Base-by-base conservation (phyloP, 2,888 invertebrate genomes). In the Oligia fasciuncula region DNA sequence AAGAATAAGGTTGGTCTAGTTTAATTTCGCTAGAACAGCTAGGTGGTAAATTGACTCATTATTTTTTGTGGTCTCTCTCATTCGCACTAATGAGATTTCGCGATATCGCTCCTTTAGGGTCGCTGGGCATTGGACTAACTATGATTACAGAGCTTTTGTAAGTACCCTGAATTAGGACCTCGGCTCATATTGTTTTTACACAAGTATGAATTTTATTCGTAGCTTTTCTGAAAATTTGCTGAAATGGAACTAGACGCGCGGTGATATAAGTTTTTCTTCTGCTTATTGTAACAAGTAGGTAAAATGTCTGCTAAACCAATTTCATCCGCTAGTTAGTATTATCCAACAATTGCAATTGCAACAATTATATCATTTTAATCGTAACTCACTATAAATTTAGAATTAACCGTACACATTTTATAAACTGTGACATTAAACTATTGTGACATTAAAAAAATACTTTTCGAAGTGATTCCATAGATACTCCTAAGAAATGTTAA, bases 81-180 rank as follows among this genome's bases (percentile, higher is more conserved):
- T 93, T 92, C 89, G 68, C 87, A 86, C 92, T 94, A 94, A 95
- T 94, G 94, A 94, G 94, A 93, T 94, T 94, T 92, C 87, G 91
- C 89, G 93, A 93, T 93, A 93, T 85, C 86, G 72, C 79, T 89
- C 84, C 76, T 54, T 85, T 79, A 85, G 77, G 87, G 79, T 84
- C 40, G 35, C 60, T 76, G 68, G 29, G n/a, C 73, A 80, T 66
- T 77, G 54, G 73, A 49, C 79, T 71, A 49, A 65, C 68, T 73
- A 85, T 76, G 70, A 85, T 85, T 85, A 84, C 66, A 60, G 46
- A 35, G 79, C 84, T 79, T 73, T 63, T 5, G 51, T 73, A 49
- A 35, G 17, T 62, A 57, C 69, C 17, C 54, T 69, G 66, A 67
- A 81, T 80, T 71, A 67, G 40, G 29, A 72, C 1, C 72, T 46